Conservation (phyloP, 1,140 invertebrate genomes). For the Popillia japonica region DNA sequence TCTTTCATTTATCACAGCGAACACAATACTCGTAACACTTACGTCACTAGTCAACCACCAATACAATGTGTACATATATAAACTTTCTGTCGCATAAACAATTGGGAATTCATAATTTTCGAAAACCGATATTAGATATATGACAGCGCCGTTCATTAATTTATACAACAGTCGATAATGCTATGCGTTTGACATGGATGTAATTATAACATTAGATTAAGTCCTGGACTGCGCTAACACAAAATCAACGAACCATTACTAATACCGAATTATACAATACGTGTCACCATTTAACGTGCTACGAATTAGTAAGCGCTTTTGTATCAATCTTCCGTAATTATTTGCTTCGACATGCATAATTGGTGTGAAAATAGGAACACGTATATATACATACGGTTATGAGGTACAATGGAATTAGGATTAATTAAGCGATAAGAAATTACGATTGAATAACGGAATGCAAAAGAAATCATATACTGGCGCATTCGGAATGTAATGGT, state of each 20-base stretch:
- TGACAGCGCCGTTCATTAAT: neutral
- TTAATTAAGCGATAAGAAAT: neutral
- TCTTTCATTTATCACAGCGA: neutral
- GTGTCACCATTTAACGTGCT: neutral
- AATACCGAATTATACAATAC: neutral
- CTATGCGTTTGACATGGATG: neutral
- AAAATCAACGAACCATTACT: neutral
- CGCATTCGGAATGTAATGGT: neutral
- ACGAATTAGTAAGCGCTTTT: conserved; percentile 5
- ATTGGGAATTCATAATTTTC: neutral
- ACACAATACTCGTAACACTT: neutral
- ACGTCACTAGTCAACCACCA: neutral
- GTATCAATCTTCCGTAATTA: conserved; percentile 1
- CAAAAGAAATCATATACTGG: neutral
- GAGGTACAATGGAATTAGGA: neutral
- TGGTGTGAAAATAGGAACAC: neutral
- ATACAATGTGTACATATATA: too few species aligned
- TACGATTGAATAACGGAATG: neutral
- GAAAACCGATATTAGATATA: neutral
- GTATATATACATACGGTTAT: neutral
- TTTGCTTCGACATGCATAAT: conserved; percentile 1
- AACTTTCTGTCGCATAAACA: neutral
- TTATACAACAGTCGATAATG: neutral
- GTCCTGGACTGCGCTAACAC: neutral
- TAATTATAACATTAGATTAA: conserved; percentile 17